These are phyloP conservation scores for Chaetodon trifasciatus DNA, from an alignment of 2,797 vertebrate species.

Conservation along the genomic window DNA sequence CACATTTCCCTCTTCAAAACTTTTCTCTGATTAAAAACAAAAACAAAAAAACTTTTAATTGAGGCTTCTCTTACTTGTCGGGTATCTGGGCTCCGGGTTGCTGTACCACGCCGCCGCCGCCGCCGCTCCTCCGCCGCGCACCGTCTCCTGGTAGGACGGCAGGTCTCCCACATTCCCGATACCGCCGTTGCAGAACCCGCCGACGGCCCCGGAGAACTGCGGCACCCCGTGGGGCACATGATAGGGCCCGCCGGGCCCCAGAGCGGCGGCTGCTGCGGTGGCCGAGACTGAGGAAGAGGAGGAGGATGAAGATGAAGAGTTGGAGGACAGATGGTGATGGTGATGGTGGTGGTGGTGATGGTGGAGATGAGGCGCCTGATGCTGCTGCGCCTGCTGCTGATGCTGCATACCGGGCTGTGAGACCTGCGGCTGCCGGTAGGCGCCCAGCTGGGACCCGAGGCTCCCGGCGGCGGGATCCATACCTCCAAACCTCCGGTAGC, in stretches of 20 bases:
- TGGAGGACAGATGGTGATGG: constrained; percentile 68
- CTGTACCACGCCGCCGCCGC: constrained; percentile 86
- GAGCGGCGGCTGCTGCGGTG: constrained; percentile 53
- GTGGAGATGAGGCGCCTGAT: constrained; percentile 52
- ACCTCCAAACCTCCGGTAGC: constrained; percentile 92
- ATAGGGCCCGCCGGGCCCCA: constrained; percentile 81
- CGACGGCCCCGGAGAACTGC: constrained; percentile 90
- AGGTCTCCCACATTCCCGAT: constrained; percentile 90
- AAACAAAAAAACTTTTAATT: neutral
- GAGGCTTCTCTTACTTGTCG: constrained; percentile 87
- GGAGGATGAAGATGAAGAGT: constrained; percentile 58
- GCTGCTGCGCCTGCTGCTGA: constrained; percentile 67
- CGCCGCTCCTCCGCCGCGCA: constrained; percentile 86
- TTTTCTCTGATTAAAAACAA: neutral
- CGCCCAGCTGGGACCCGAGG: constrained; percentile 85
- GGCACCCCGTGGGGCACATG: constrained; percentile 89
- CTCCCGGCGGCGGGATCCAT: constrained; percentile 84
- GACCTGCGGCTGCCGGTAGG: constrained; percentile 84
- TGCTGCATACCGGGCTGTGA: constrained; percentile 83
- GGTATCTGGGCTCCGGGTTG: constrained; percentile 92
- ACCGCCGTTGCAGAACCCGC: constrained; percentile 92
- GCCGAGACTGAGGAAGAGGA: constrained; percentile 74
- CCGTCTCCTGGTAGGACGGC: constrained; percentile 90
- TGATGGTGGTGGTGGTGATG: constrained; percentile 71
- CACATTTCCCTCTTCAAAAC: neutral